A percentile compares a stretch with the other conserved stretches of the same genome.
phyloP scores from a whole-genome alignment of 2,113 vertebrate genomes.

The Otis tarda region DNA sequence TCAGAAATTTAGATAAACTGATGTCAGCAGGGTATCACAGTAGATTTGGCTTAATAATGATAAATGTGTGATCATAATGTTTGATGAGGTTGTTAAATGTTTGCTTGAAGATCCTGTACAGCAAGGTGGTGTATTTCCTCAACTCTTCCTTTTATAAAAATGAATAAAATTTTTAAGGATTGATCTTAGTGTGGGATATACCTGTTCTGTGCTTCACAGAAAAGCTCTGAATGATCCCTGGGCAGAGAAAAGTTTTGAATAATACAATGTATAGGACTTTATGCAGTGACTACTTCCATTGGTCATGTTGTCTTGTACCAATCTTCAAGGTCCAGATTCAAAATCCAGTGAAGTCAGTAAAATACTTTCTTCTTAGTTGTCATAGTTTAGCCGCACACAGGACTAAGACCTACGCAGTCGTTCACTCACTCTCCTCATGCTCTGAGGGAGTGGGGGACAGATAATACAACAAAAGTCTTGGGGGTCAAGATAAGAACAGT shows the following conservation, averaged over 20 bases:
- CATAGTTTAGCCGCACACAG: too few relatives aligned
- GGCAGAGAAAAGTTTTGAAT: background rate
- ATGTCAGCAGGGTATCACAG: background rate
- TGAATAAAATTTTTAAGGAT: background rate
- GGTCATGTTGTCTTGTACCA: background rate
- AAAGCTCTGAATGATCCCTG: background rate
- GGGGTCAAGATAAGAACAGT: too few relatives aligned
- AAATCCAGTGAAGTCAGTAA: background rate
- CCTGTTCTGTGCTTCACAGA: background rate
- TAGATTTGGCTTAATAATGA: background rate
- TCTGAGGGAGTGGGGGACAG: too few relatives aligned
- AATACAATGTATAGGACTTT: background rate
- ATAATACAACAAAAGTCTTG: too few relatives aligned
- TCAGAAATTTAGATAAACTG: background rate
- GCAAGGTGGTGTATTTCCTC: background rate
- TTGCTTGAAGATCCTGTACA: background rate
- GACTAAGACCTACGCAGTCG: too few relatives aligned
- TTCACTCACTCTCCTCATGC: too few relatives aligned
- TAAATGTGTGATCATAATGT: background rate
- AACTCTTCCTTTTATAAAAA: background rate
- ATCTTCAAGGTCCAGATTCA: background rate
- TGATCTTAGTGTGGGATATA: background rate
- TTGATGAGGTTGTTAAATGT: background rate
- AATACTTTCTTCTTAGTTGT: background rate
- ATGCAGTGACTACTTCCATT: background rate